phyloP scores from a whole-genome alignment of 2,113 vertebrate species.

The Esox niger region DNA sequence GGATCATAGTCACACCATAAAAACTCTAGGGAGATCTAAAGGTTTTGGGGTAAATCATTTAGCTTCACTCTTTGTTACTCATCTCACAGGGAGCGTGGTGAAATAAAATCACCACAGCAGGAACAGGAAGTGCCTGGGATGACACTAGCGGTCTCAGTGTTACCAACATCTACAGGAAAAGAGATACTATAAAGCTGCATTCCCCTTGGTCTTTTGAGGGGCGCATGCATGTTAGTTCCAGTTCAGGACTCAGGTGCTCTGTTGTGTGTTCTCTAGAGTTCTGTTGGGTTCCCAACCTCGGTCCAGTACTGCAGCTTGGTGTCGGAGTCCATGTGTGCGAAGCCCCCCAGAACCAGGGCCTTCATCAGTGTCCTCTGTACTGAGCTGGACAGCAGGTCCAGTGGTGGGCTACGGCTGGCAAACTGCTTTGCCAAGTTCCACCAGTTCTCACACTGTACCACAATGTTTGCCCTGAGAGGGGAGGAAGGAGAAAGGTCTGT shows the following conservation, averaged over 20 bases:
- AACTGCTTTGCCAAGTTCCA: conserved; percentile 98
- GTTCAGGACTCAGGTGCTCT: no score
- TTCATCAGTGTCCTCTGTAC: conserved; percentile 97
- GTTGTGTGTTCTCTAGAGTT: not conserved
- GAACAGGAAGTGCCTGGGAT: no score
- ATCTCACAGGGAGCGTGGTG: no score
- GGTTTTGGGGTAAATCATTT: no score
- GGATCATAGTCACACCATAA: not conserved
- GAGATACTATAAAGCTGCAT: not conserved
- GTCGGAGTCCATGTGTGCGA: conserved; percentile 97
- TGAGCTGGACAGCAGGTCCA: conserved; percentile 91
- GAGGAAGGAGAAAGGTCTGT: conserved; percentile 1
- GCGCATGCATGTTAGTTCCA: not conserved
- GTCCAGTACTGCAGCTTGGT: conserved; percentile 98
- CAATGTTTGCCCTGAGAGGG: conserved; percentile 86
- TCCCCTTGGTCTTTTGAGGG: not conserved
- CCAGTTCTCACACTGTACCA: conserved; percentile 98
- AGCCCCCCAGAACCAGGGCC: conserved; percentile 93
- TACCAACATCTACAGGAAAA: no score
- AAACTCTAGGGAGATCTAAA: not conserved
- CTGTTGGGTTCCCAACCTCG: conserved; percentile 72
- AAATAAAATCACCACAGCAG: no score
- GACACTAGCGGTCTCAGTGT: no score
- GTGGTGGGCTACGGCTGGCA: conserved; percentile 89
- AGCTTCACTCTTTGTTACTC: no score